Conservation (phyloP, 2,113 vertebrate genomes). For the Astatotilapia flaviijosephi region DNA sequence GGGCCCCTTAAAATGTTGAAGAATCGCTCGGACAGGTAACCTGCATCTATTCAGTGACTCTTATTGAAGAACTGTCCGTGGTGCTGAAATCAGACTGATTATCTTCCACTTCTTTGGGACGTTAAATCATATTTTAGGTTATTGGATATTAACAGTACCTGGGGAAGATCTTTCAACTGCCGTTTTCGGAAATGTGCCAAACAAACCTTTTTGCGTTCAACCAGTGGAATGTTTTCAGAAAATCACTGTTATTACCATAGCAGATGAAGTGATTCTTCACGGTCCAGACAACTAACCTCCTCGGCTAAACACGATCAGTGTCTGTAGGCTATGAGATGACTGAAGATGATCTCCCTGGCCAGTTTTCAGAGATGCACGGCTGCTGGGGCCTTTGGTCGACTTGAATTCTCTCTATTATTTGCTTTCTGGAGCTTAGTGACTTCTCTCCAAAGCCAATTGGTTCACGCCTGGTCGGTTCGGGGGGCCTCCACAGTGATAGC, state of each 20-base stretch:
- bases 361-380: conserved; percentile 37
- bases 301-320: neutral
- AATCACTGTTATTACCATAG: neutral
- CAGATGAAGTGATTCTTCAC: neutral
- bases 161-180: neutral
- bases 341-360: conserved; percentile 13
- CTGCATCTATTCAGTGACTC: neutral
- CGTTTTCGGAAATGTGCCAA: neutral
- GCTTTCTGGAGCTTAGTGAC: conserved; percentile 62
- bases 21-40: conserved; percentile 23
- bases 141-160: neutral
- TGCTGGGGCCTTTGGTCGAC: conserved; percentile 27
- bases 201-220: neutral
- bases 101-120: neutral
- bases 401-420: conserved; percentile 52
- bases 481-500: conserved; percentile 20
- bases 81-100: conserved; percentile 58
- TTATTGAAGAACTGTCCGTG: conserved; percentile 62
- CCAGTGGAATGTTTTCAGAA: neutral
- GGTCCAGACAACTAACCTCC: neutral
- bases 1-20: neutral
- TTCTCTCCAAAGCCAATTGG: conserved; percentile 60
- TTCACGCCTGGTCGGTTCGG: conserved; percentile 42
- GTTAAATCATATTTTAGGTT: neutral
- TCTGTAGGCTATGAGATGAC: neutral